A percentile compares a stretch with the other conserved stretches of the same genome.
Conservation (phyloP, 35 echinoderm and acorn worm genomes). For the Patiria miniata region DNA sequence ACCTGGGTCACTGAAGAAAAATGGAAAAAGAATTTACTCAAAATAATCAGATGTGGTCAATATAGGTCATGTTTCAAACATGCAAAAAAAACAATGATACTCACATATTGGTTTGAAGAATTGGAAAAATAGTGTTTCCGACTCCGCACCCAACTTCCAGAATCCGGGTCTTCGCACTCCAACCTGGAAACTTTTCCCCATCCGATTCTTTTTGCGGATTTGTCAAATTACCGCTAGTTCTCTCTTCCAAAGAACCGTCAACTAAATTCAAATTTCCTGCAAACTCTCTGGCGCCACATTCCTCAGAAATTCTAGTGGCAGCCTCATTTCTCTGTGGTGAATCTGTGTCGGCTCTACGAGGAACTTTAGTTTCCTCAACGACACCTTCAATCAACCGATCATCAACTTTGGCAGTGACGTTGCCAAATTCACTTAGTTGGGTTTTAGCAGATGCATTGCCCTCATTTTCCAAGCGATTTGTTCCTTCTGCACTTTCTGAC, state of each 20-base stretch:
- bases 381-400: too few relatives aligned
- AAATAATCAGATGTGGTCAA: not conserved
- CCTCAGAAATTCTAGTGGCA: too few relatives aligned
- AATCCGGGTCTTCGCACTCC: constrained; percentile 49
- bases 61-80: too few relatives aligned
- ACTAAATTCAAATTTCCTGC: not conserved
- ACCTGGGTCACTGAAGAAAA: constrained; percentile 68
- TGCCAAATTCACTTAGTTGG: too few relatives aligned
- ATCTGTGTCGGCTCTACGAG: too few relatives aligned
- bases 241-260: not conserved
- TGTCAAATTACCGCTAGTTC: not conserved
- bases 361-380: too few relatives aligned
- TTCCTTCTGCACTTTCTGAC: not conserved
- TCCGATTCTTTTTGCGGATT: not conserved
- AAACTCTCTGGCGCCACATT: not conserved
- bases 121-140: constrained; percentile 95
- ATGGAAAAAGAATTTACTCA: not conserved
- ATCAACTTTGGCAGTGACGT: too few relatives aligned
- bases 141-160: constrained; percentile 97
- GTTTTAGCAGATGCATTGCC: too few relatives aligned
- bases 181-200: constrained; percentile 51
- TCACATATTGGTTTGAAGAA: constrained; percentile 89
- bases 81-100: not conserved
- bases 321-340: too few relatives aligned
- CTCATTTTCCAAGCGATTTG: too few relatives aligned